These are phyloP conservation scores for Lottia gigantea DNA, from an alignment of 2,888 invertebrate genomes.

Conservation along the genomic window DNA sequence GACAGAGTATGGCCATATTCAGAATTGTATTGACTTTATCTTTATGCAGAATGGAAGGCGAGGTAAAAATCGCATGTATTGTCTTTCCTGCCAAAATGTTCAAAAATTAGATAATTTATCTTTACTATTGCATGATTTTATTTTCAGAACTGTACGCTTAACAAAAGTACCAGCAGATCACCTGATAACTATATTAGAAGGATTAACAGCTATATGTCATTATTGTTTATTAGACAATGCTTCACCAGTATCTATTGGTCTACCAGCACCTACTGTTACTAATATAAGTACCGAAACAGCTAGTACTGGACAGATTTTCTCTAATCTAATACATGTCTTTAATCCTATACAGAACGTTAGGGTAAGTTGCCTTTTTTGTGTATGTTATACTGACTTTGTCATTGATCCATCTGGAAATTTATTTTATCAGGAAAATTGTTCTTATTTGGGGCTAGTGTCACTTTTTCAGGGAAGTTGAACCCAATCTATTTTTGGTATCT, in stretches of 20 bases:
- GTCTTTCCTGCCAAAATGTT: no score
- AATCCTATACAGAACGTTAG: conserved; percentile 72
- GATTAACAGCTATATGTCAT: conserved; percentile 82
- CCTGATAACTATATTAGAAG: conserved; percentile 81
- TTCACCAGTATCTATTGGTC: conserved; percentile 61
- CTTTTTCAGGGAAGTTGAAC: no score
- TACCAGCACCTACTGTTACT: conserved; percentile 63
- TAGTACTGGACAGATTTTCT: conserved; percentile 77
- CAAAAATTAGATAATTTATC: no score
- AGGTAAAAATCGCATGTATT: no score
- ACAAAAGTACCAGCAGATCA: conserved; percentile 77
- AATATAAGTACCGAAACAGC: conserved; percentile 64
- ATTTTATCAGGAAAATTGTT: no score
- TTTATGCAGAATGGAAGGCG: no score
- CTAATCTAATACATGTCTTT: conserved; percentile 84
- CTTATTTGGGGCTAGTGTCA: no score
- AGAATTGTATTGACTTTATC: no score
- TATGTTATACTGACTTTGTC: not conserved
- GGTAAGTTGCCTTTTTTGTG: conserved; percentile 40
- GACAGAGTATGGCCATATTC: no score
- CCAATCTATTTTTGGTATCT: no score
- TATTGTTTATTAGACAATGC: conserved; percentile 79
- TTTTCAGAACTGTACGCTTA: conserved; percentile 20
- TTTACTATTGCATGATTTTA: not conserved
- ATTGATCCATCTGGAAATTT: no score